phyloP scores from a whole-genome alignment of 2,797 vertebrate genomes.

The Semotilus atromaculatus region DNA sequence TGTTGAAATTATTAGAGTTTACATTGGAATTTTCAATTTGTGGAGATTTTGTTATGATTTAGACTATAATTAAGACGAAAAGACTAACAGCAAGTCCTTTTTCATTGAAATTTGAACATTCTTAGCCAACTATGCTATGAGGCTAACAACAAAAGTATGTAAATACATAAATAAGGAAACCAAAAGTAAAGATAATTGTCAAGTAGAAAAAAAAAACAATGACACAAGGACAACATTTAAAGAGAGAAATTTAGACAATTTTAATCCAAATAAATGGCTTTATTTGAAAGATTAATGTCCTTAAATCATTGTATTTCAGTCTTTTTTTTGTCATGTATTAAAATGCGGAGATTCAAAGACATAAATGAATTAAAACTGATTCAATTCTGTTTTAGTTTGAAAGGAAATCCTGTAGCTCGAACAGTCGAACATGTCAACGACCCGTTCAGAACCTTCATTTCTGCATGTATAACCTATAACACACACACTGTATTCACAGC shows the following conservation, averaged over 20 bases:
- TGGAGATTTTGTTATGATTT: background rate
- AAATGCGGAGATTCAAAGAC: background rate
- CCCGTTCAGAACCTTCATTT: background rate
- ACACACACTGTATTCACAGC: background rate
- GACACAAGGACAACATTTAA: background rate
- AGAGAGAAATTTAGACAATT: background rate
- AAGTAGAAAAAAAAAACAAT: background rate
- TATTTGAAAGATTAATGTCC: background rate
- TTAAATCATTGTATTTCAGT: background rate
- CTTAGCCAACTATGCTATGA: too few relatives aligned
- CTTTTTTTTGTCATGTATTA: background rate
- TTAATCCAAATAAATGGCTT: background rate
- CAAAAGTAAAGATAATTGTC: background rate
- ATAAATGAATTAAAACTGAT: background rate
- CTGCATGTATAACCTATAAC: background rate
- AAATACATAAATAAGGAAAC: background rate
- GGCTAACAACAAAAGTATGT: background rate
- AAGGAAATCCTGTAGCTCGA: background rate
- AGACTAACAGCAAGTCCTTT: background rate
- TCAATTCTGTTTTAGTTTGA: background rate
- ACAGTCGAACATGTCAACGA: background rate
- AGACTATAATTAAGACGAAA: background rate
- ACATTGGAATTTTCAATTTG: background rate
- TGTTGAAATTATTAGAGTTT: background rate
- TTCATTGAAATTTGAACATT: too few relatives aligned